Evolutionary conservation across 2,797 vertebrate genomes (phyloP), one percentile per base, ranked within the genome.

Genomic region (Betta splendens): DNA sequence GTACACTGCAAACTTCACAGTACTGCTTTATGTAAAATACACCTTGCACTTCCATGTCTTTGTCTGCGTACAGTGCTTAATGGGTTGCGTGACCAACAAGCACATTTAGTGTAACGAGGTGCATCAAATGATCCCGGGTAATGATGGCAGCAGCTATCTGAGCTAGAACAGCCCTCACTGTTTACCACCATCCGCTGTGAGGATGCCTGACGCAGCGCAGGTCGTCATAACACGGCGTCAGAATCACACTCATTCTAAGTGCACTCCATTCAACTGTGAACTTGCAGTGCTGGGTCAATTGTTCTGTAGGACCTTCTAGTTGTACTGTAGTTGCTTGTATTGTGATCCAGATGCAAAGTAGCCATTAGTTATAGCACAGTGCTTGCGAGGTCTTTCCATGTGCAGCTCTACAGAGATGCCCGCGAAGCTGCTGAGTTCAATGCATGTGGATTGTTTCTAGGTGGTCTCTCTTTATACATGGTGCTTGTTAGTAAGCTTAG

Each of bases 1-100:
- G 85, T 58, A 82, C 66, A 26, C 64, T 72, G 71, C 55, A 73
- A 70, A 80, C 58, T 26, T 87, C 83, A 85, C 82, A 85, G 64
- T 55, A 85, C 77, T 83, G 81, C 76, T 57, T 79, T 22, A 71
- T 29, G 59, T 71, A 73, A 79, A 77, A 85, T 75, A 78, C 33
- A 79, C 40, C 65, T 59, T 71, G 47, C 49, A 46, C 36, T 51
- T 65, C 50, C 40, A 65, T 43, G 36, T 51, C 20, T 56, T 26
- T 21, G 48, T 60, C 26, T 7, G 50, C 51, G 45, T 57, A 44
- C 6, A 16, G 40, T 39, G 12, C 52, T 68, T 64, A 45, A 59
- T 61, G 64, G 80, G 75, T 84, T 80, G 22, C 68, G 64, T 66
- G 52, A 82, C 81, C 53, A 72, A 84, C 66, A 58, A 82, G 77